A percentile compares a stretch with the other conserved stretches of the same genome.
Evolutionary conservation across 2,113 vertebrate species (phyloP).

Genomic region (Clarias gariepinus): DNA sequence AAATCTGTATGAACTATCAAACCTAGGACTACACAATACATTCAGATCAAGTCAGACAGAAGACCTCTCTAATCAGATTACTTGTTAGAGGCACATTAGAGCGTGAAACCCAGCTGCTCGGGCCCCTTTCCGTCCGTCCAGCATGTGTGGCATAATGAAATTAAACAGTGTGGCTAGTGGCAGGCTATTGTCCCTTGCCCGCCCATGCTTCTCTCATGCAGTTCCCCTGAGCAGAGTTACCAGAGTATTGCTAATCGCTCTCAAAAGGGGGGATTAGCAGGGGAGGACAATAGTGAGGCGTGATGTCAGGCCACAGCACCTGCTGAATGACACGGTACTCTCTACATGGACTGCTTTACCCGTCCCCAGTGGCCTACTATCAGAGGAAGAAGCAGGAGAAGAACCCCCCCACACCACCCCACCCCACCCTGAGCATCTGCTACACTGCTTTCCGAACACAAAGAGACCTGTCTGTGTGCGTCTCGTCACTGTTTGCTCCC

Average conservation of each 20-base stretch:
- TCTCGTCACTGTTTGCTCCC: not conserved
- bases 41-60: constrained; percentile 42
- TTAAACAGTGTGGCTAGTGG: constrained; percentile 71
- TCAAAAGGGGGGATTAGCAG: constrained; percentile 73
- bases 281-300: constrained; percentile 62
- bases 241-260: constrained; percentile 72
- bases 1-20: not conserved
- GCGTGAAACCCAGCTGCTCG: constrained; percentile 49
- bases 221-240: constrained; percentile 56
- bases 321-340: constrained; percentile 55
- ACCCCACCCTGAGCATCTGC: too few relatives aligned
- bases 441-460: not conserved
- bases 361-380: constrained; percentile 7
- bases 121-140: constrained; percentile 40
- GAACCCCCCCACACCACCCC: not conserved
- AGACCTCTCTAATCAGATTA: constrained; percentile 49
- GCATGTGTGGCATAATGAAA: constrained; percentile 70
- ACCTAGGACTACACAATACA: not conserved
- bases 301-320: constrained; percentile 70
- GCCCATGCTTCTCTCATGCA: constrained; percentile 53
- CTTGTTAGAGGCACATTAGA: constrained; percentile 43
- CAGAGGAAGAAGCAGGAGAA: not conserved
- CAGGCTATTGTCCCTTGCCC: constrained; percentile 71
- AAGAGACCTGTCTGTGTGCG: not conserved
- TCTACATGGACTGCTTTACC: not conserved